Evolutionary conservation across 2,797 vertebrate genomes (phyloP), one percentile per base, ranked within the genome.

Genomic region (Eutrigla gurnardus): DNA sequence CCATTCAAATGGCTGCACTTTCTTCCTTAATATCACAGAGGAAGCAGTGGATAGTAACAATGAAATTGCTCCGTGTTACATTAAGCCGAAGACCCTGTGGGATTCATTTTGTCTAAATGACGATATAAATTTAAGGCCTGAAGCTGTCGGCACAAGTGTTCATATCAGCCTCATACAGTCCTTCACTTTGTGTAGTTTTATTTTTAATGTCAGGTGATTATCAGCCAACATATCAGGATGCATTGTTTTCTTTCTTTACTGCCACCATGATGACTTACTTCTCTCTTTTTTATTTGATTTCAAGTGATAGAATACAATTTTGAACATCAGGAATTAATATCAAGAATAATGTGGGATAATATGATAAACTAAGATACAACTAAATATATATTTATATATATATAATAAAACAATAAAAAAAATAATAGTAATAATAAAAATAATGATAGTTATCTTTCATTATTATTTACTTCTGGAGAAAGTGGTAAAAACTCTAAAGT

Each of bases 31-130:
- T 47, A 6, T 54, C 15, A 39, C 8, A 18, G 35, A 40, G 53
- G 59, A 6, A 25, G 35, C 9, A 25, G 50, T 15, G 43, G 46
- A 40, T 57, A 42, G 25, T 25, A 71, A 50, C 25, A 75, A 75
- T 67, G 18, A 49, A 65, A 18, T 13, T 6, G 4, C 39, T 64
- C 53, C 42, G n/a, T 37, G 45, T 49, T 37, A 37, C 6, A 49
- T 35, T 49, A 57, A 55, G 53, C 61, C 18, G 25, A 33, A 52
- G 10, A 43, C 9, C 36, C 5, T 10, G 1, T 54, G 39, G 60
- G 39, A 66, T 68, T 37, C 2, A 33, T 35, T 18, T 47, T 47
- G 4, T 25, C 25, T 25, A 37, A 57, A 70, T 43, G 0, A 57
- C 62, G 45, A 50, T 36, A 13, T 33, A 18, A 9, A 50, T 60